Evolutionary conservation across 2,113 vertebrate genomes (phyloP), one percentile per base, ranked within the genome.

Genomic region (Heterochromis multidens): DNA sequence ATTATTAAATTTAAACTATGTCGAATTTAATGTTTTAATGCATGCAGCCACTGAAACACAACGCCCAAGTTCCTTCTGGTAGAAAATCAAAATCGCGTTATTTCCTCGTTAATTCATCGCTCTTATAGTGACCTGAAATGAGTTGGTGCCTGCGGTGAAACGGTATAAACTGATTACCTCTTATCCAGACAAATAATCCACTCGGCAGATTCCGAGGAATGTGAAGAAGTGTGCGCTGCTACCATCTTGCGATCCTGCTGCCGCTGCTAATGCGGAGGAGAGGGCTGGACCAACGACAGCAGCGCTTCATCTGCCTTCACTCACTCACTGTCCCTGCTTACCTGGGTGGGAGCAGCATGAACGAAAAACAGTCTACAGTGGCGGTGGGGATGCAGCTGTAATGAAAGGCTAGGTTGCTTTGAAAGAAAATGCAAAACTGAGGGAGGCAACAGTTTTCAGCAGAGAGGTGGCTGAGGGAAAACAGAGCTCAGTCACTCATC

Each of bases 161-260:
- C 7, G 1, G 8, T 19, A 1, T 40, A 25, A 82, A 80, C n/a
- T 16, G 1, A 76, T 57, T 97, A 99, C 98, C 98, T 98, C 93
- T 99, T 99, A 95, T 99, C 98, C 91, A 99, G 95, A 93, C 98
- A 98, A 88, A 97, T 94, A 91, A 99, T 97, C 98, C 98, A 98
- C 94, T 98, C 97, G 85, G 96, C 92, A 78, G 97, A 97, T 84
- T 97, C 97, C 59, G 97, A 95, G 72, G 97, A 93, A 93, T 97
- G 97, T 80, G 97, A 95, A 79, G 96, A 96, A 77, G 96, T 94
- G 96, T 97, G 97, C 85, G 96, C 97, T 88, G 97, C 97, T 60
- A 99, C 98, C 98, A 99, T 99, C 95, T 95, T 97, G 94, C 90
- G 95, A 93, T 87, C n/a, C 58, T 76, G 70, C 35, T 56, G 81